These are phyloP conservation scores for Tokudaia muenninki DNA, from an alignment of 2,797 vertebrate genomes.

Conservation along the genomic window DNA sequence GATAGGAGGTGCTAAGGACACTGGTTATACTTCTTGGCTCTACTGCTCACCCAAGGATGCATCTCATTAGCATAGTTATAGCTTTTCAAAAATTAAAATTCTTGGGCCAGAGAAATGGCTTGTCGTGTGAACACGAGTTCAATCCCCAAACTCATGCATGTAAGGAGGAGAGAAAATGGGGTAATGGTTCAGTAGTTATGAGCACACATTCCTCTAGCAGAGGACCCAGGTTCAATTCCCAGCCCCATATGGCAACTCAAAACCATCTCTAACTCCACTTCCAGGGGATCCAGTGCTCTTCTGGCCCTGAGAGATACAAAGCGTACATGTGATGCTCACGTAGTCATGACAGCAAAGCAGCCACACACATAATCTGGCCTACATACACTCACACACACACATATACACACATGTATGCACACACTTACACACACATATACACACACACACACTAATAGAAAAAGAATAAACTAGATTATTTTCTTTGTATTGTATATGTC, in stretches of 20 bases:
- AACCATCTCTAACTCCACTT: not conserved
- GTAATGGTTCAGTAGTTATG: too few species aligned
- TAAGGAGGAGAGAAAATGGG: not conserved
- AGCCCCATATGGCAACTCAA: not conserved
- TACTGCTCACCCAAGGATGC: not conserved
- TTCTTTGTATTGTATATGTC: not conserved
- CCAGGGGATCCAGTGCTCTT: not conserved
- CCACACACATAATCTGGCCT: not conserved
- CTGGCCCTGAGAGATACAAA: not conserved
- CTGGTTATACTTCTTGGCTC: conserved; percentile 23
- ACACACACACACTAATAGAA: not conserved
- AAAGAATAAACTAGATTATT: not conserved
- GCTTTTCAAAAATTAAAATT: conserved; percentile 5
- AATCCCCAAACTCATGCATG: not conserved
- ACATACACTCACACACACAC: not conserved
- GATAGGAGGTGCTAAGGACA: not conserved
- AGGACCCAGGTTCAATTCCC: not conserved
- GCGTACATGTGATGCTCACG: not conserved
- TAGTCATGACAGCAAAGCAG: not conserved
- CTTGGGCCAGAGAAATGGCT: not conserved
- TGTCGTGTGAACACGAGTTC: not conserved
- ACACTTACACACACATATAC: not conserved
- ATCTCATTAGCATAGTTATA: not conserved
- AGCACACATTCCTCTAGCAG: not conserved
- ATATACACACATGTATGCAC: not conserved